Percentiles rank a stretch among this genome's conserved stretches.
Conservation (phyloP, 2,888 invertebrate species). For the Leptura quadrifasciata region DNA sequence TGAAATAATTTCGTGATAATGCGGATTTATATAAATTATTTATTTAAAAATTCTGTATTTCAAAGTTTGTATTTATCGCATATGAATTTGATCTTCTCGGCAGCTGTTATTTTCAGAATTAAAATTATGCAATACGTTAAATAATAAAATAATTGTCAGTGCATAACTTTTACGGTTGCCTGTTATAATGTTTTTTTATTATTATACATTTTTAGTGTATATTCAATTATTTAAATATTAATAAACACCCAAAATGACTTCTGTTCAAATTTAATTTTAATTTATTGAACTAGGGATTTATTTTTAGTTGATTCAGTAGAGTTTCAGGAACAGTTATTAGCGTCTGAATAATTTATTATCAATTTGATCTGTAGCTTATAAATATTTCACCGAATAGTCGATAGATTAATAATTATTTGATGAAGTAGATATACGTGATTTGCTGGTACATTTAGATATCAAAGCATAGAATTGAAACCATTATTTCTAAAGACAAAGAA, state of each 20-base stretch:
- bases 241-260: not conserved
- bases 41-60: too few species aligned
- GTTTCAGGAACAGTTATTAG: not conserved
- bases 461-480: not conserved
- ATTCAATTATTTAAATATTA: not conserved
- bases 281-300: not conserved
- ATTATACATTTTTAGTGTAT: not conserved
- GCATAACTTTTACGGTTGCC: too few species aligned
- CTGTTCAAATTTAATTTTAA: not conserved
- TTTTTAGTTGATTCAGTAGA: not conserved
- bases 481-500: not conserved
- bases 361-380: slow-evolving; percentile 7
- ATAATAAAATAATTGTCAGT: too few species aligned
- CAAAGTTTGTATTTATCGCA: too few species aligned
- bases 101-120: too few species aligned
- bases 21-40: too few species aligned
- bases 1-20: too few species aligned
- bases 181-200: not conserved
- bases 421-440: slow-evolving; percentile 10
- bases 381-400: slow-evolving; percentile 13
- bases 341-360: slow-evolving; percentile 13
- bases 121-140: too few species aligned
- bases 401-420: slow-evolving; percentile 2
- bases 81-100: too few species aligned
- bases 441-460: not conserved